These are phyloP conservation scores for Dynastes maya DNA, from an alignment of 2,888 invertebrate species.

Conservation along the genomic window DNA sequence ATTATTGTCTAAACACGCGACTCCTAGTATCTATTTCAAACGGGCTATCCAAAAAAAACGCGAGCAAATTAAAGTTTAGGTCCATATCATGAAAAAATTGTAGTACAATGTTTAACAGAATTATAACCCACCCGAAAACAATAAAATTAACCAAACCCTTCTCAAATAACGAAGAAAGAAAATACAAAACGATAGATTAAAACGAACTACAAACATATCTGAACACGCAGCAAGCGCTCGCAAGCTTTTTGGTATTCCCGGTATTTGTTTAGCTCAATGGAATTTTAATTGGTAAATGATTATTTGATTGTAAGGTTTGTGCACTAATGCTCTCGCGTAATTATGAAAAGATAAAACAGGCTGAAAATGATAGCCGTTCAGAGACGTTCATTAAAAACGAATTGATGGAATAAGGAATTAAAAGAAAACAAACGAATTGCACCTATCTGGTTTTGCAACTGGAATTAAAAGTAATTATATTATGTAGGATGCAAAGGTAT, in stretches of 20 bases:
- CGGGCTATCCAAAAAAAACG: no score
- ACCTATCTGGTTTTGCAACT: neutral
- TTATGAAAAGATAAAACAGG: slow-evolving; percentile 6
- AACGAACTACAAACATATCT: neutral
- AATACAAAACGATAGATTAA: slow-evolving; percentile 3
- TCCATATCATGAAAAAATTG: no score
- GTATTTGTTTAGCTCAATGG: slow-evolving; percentile 10
- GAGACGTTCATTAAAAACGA: slow-evolving; percentile 3
- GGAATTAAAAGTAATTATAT: slow-evolving; percentile 11
- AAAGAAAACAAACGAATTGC: neutral
- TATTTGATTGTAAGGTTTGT: slow-evolving; percentile 5
- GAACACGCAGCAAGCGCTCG: neutral
- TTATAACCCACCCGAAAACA: no score
- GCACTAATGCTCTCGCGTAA: slow-evolving; percentile 1
- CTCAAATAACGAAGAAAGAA: neutral
- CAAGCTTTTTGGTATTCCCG: neutral
- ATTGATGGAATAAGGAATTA: neutral
- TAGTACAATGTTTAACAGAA: no score
- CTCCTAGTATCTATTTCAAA: no score
- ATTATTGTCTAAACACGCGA: no score
- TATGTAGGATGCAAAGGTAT: neutral
- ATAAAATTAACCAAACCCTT: neutral
- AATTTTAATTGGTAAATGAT: slow-evolving; percentile 45
- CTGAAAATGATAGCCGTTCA: slow-evolving; percentile 14
- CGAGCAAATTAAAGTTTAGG: no score